phyloP scores from a whole-genome alignment of 2,113 vertebrate genomes.

The Tragulus kanchil region DNA sequence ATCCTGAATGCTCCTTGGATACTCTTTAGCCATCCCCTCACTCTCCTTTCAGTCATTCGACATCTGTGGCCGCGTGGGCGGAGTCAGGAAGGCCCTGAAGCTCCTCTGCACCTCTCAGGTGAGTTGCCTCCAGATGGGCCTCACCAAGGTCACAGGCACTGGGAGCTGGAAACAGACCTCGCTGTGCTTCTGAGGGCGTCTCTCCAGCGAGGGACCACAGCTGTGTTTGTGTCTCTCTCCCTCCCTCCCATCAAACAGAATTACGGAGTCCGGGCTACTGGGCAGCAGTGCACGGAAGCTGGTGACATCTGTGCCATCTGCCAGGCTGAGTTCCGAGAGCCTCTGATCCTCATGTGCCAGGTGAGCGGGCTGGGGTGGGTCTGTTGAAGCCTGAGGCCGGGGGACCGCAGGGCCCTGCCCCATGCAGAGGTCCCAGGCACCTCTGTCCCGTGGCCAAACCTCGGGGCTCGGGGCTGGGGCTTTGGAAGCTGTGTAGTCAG shows the following conservation, averaged over 20 bases:
- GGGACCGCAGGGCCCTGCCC: not conserved
- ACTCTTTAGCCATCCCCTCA: not conserved
- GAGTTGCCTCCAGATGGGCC: conserved; percentile 49
- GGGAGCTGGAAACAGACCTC: not conserved
- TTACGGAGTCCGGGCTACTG: conserved; percentile 95
- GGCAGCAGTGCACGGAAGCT: conserved; percentile 96
- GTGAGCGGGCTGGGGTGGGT: conserved; percentile 83
- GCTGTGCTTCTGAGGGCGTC: accelerated
- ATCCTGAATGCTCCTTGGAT: not conserved
- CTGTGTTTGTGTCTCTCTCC: not conserved
- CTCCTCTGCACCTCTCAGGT: conserved; percentile 96
- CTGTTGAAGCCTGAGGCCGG: accelerated
- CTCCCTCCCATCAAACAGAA: conserved; percentile 86
- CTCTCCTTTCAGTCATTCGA: conserved; percentile 94
- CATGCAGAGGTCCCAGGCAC: not conserved
- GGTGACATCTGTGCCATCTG: conserved; percentile 98
- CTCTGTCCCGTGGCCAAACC: not conserved
- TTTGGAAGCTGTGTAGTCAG: not conserved
- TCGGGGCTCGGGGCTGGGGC: not conserved
- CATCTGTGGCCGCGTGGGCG: conserved; percentile 95
- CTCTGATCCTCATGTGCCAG: conserved; percentile 96
- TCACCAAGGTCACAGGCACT: not conserved
- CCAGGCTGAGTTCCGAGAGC: conserved; percentile 96
- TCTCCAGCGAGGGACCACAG: not conserved
- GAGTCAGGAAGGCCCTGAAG: conserved; percentile 93